These are phyloP conservation scores for Melanotaenia trifasciata DNA, from an alignment of 2,797 vertebrate genomes.

Conservation along the genomic window DNA sequence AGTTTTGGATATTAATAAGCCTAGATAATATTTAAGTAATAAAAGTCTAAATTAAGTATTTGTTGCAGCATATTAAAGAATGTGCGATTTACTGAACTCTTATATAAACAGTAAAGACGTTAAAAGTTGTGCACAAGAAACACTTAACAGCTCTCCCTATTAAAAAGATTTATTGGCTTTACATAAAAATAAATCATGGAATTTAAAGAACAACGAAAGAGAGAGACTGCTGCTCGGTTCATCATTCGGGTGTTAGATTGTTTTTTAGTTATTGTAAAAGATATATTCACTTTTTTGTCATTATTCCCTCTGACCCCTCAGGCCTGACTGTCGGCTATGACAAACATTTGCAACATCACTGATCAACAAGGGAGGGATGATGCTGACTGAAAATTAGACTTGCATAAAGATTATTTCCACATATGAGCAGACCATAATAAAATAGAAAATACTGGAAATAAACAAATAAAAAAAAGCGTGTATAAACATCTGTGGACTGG, in stretches of 20 bases:
- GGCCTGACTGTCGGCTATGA: neutral
- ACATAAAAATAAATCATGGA: no score
- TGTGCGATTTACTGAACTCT: neutral
- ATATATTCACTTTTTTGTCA: constrained; percentile 24
- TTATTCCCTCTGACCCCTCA: neutral
- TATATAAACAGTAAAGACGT: neutral
- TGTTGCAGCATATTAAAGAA: neutral
- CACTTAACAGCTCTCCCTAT: no score
- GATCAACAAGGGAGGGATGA: constrained; percentile 19
- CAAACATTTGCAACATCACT: constrained; percentile 24
- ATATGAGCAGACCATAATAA: neutral
- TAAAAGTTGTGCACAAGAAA: neutral
- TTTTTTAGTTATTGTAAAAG: constrained; percentile 7
- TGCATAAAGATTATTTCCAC: neutral
- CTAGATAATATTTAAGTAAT: neutral
- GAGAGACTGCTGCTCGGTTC: neutral
- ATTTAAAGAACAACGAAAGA: no score
- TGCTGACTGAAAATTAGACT: constrained; percentile 16
- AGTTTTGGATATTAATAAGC: neutral
- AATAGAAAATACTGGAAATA: neutral
- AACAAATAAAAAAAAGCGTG: neutral
- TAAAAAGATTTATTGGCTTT: no score
- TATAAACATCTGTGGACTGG: neutral
- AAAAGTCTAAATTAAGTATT: neutral
- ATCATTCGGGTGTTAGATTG: neutral